Percentiles rank a stretch among this genome's conserved stretches.
Evolutionary conservation across 1,140 invertebrate species (phyloP).

Genomic region (Geopemphigus sp.): DNA sequence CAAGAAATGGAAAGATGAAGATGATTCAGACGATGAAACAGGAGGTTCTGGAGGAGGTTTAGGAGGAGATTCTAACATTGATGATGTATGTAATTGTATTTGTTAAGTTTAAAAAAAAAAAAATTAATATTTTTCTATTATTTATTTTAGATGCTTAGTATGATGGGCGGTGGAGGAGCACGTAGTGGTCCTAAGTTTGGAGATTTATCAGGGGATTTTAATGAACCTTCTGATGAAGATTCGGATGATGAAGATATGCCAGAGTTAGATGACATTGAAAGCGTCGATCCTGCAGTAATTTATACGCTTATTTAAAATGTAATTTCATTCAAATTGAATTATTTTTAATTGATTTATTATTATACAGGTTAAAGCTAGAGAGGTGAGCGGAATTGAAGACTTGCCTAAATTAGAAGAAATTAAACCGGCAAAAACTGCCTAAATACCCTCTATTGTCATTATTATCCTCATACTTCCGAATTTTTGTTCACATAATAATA

Average conservation of each 20-base stretch:
- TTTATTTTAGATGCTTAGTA: constrained; percentile 31
- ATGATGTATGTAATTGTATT: constrained; percentile 27
- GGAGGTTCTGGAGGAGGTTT: constrained; percentile 60
- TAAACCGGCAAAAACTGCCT: constrained; percentile 11
- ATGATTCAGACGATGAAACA: constrained; percentile 65
- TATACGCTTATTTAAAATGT: not conserved
- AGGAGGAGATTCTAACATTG: constrained; percentile 54
- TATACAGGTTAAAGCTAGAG: constrained; percentile 30
- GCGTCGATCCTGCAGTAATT: constrained; percentile 20
- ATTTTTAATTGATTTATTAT: not conserved
- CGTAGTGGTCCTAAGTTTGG: constrained; percentile 65
- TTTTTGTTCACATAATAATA: constrained; percentile 48
- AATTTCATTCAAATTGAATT: not conserved
- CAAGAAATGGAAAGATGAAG: constrained; percentile 95
- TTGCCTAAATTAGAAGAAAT: constrained; percentile 25
- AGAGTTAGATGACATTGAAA: constrained; percentile 58
- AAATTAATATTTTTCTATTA: constrained; percentile 36
- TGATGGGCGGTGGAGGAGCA: constrained; percentile 57
- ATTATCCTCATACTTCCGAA: constrained; percentile 49
- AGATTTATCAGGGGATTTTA: constrained; percentile 58
- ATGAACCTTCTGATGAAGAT: constrained; percentile 58
- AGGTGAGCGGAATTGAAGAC: constrained; percentile 13
- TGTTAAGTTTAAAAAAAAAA: not conserved
- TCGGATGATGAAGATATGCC: constrained; percentile 64
- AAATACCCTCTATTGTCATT: constrained; percentile 30